phyloP scores from a whole-genome alignment of 2,797 vertebrate species.

The Ateles fusciceps region DNA sequence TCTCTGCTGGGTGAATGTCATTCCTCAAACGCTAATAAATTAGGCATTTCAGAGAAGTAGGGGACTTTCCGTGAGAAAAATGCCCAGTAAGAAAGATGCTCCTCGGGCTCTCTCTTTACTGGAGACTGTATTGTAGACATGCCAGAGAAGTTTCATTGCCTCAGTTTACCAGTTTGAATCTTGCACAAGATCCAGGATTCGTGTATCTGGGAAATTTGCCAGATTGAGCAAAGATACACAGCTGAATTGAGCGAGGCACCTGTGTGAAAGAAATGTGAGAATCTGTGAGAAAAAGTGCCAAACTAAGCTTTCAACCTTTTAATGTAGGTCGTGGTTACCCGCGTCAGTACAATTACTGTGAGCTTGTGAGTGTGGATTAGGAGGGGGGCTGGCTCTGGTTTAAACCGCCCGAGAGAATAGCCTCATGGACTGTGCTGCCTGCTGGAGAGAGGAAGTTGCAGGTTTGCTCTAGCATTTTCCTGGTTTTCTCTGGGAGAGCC shows the following conservation, averaged over 20 bases:
- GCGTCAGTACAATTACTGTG: no score
- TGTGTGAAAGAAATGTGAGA: neutral
- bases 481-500: neutral
- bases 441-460: no score
- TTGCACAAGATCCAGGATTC: neutral
- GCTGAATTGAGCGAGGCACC: neutral
- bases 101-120: neutral
- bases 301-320: neutral
- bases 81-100: no score
- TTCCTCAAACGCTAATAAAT: neutral
- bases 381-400: neutral
- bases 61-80: neutral
- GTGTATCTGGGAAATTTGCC: constrained; percentile 39
- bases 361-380: neutral
- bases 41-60: neutral
- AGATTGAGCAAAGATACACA: neutral
- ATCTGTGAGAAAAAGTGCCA: neutral
- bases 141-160: neutral
- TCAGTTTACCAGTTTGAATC: neutral
- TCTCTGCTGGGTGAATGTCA: neutral
- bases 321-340: neutral
- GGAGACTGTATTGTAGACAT: neutral
- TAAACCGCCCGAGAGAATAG: no score
- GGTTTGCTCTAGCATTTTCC: neutral
- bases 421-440: neutral